Percentiles rank a stretch among this genome's conserved stretches.
Conservation (phyloP, 1,140 invertebrate genomes). For the Aricia agestis region DNA sequence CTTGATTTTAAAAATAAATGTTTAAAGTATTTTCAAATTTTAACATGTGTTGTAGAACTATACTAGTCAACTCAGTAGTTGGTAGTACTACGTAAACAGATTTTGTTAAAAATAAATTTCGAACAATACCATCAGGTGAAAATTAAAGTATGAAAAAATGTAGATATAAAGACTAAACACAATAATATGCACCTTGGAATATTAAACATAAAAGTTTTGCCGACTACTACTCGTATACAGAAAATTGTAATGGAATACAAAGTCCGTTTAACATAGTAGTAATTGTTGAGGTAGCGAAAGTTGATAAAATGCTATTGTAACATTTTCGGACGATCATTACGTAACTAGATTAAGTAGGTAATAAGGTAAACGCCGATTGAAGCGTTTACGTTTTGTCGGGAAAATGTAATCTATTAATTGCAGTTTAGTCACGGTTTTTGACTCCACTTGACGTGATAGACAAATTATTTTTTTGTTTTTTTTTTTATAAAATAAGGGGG, state of each 20-base stretch:
- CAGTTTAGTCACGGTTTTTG: not conserved
- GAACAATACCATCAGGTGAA: too few relatives aligned
- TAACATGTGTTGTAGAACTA: too few relatives aligned
- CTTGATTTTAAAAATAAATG: not conserved
- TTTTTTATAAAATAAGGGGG: too few relatives aligned
- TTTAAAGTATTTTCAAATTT: too few relatives aligned
- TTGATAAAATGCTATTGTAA: slow-evolving; percentile 1
- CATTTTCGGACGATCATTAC: not conserved
- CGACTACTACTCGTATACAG: too few relatives aligned
- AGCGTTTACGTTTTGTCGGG: not conserved
- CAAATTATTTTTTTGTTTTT: not conserved
- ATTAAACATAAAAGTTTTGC: too few relatives aligned
- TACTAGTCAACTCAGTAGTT: too few relatives aligned
- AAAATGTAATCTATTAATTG: slow-evolving; percentile 4
- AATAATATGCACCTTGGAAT: too few relatives aligned
- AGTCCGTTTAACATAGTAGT: not conserved
- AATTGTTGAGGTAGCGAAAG: not conserved
- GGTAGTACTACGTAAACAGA: too few relatives aligned
- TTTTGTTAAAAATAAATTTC: too few relatives aligned
- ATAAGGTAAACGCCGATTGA: not conserved
- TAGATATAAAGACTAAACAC: too few relatives aligned
- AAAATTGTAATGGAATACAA: not conserved
- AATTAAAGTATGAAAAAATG: too few relatives aligned
- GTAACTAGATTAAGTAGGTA: slow-evolving; percentile 1
- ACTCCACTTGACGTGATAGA: not conserved